These are phyloP conservation scores for Mesochorus sp. DNA, from an alignment of 2,888 invertebrate genomes.

Conservation along the genomic window DNA sequence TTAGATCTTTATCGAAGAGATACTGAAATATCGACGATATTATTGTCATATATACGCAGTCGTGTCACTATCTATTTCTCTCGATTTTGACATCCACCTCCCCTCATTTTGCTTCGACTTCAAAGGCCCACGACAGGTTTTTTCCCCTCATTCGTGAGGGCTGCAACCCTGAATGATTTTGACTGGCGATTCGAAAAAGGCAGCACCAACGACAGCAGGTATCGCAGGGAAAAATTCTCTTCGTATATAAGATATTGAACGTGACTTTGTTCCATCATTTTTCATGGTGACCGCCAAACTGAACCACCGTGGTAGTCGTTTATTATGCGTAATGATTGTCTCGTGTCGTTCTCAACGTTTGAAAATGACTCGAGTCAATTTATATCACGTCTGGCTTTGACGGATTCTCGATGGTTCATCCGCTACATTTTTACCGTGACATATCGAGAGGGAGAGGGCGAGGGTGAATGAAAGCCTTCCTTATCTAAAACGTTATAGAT, in stretches of 20 bases:
- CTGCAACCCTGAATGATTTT: slow-evolving; percentile 47
- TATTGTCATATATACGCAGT: too few relatives aligned
- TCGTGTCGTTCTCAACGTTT: slow-evolving; percentile 41
- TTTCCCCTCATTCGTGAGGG: neutral
- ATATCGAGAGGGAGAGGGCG: neutral
- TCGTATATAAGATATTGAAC: slow-evolving; percentile 44
- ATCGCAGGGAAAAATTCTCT: slow-evolving; percentile 11
- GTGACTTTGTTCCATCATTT: slow-evolving; percentile 48
- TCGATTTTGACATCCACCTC: neutral
- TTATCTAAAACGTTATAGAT: too few relatives aligned
- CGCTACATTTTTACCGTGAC: neutral
- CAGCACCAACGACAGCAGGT: slow-evolving; percentile 27
- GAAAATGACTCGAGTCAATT: slow-evolving; percentile 49
- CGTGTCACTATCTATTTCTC: slow-evolving; percentile 56
- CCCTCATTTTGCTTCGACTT: neutral
- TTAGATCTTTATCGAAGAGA: slow-evolving; percentile 63
- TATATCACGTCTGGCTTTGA: slow-evolving; percentile 44
- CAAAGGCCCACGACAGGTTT: neutral
- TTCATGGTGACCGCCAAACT: slow-evolving; percentile 40
- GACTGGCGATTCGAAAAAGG: slow-evolving; percentile 46
- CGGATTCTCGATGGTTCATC: slow-evolving; percentile 7
- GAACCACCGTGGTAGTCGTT: slow-evolving; percentile 7
- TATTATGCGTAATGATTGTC: slow-evolving; percentile 4
- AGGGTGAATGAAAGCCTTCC: slow-evolving; percentile 30
- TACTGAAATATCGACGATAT: slow-evolving; percentile 67